Evolutionary conservation across 2,797 vertebrate species (phyloP), one percentile per base, ranked within the genome.

Genomic region (Clangula hyemalis): DNA sequence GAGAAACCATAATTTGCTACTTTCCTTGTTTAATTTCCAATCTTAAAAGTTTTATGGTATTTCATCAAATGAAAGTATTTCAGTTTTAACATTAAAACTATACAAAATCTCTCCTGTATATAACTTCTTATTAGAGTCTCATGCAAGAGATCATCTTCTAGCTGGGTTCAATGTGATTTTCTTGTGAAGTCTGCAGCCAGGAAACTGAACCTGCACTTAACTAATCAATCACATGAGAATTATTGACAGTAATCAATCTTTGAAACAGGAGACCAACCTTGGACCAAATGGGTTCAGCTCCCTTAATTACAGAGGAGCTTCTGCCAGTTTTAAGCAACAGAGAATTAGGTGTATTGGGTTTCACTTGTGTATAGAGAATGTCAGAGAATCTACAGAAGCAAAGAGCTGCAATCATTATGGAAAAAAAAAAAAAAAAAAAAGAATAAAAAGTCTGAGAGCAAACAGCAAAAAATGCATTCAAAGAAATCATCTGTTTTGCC

Each of bases 161-260:
- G 30, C 65, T 84, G 81, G 69, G 81, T 47, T 93, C 86, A 87
- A 5, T 25, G 72, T 80, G 81, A 28, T 93, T 84, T 94, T 75
- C 56, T 66, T 58, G 88, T 45, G 32, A 92, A 85, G 61, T 41
- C 87, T 90, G 91, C 78, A 62, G n/a, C 54, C 83, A 72, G 75
- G 91, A 95, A 95, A 96, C 69, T 36, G 45, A 93, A 94, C 56
- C 88, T 76, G 41, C 84, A 87, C 62, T 85, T 62, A 78, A 78
- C 38, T 49, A 70, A 94, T 92, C 77, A 80, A 49, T 91, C 84
- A 77, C 45, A 60, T 30, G 57, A 34, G 72, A 79, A 71, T 79
- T 90, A 93, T 19, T 32, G 45, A 58, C 49, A 80, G 80, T 14
- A 87, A 87, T 74, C 65, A 57, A 34, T 80, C 78, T 92, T 56